Base-by-base conservation (phyloP, 2,797 vertebrate genomes). In the Spinibarbus caldwelli region DNA sequence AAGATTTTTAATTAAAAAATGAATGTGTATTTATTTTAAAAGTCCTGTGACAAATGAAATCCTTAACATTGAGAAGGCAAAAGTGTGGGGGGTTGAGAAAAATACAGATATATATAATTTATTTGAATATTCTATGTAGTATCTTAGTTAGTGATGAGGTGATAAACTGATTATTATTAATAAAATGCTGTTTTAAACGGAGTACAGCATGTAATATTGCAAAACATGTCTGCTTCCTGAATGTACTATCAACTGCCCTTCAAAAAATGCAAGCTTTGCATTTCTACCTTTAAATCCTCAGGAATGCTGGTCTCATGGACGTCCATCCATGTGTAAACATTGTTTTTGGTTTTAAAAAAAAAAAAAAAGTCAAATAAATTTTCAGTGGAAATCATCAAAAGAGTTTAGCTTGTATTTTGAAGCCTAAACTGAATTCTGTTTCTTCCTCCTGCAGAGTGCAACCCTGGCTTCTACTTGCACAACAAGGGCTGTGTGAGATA, bases 381-480 rank as follows among this genome's bases (percentile, higher is more conserved):
- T 52, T 47, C 17, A 6, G 5, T 75, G 17, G 45, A 34, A 36
- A 54, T 15, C 12, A 38, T 14, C 31, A 36, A 34, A 36, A 47
- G 15, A 11, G 43, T 31, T 31, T 34, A 75, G 5, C 49, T 38
- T 17, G 23, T 38, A 57, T 47, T n/a, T 64, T 8, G 34, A 21
- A 21, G 8, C 29, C 17, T 52, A 11, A n/a, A 38, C 54, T 11
- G 23, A 78, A 78, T 78, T 68, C 57, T 79, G 34, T 62, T 47
- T 85, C 84, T 77, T 45, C 76, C 76, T 19, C 3, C 3, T 0
- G 0, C 95, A 99, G 98, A 98, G 90, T 99, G 98, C 0, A 95
- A 97, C 84, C 93, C 96, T 4, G 97, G 96, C 19, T 97, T 95
- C 94, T 97, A 95, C 93, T 95, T 99, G 92, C 96, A 96, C 91